Base-by-base conservation (phyloP, 2,888 invertebrate species). In the Agonopterix subpropinquella region DNA sequence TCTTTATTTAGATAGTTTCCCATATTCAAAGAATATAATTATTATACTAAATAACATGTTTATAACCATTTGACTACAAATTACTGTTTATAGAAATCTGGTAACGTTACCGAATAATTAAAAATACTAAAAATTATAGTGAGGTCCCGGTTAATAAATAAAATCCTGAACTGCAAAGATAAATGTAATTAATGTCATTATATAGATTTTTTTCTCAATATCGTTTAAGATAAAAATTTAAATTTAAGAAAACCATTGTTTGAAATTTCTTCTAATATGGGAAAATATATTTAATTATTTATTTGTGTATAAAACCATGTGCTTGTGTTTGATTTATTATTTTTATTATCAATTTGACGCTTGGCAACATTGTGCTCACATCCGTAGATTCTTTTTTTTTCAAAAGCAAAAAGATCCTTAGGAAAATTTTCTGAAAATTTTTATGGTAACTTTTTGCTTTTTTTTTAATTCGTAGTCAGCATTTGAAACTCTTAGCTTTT, bases 331-430 rank as follows among this genome's bases (percentile, higher is more conserved):
- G 81, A 83, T 78, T 75, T 79, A 62, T 45, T 48, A 44, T 78
- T 59, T 80, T 85, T 86, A 86, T 87, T 87, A 87, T 88, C 87
- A 88, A 87, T 87, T 87, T 80, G 87, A 84, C 73, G 88, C 86
- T 87, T 88, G 88, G 88, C 88, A 88, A 88, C 88, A 88, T 87
- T 88, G 87, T 86, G 87, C 86, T 88, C 87, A 86, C 83, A 11
- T 73, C 69, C 61, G 55, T 67, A 58, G 56, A 61, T 54, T 47
- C 11, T 39, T 39, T 39, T 50, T 52, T 52, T 47, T 61, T 58
- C 56, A 66, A 79, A 82, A 80, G 82, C 77, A 75, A 81, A 82
- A 81, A 80, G 74, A 67, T 62, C 73, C 73, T 47, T 58, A 58
- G 67, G 67, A 59, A 57, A 53, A 49, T 53, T 53, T 45, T 18